Evolutionary conservation across 2,797 vertebrate genomes (phyloP), one percentile per base, ranked within the genome.

Genomic region (Onychomys arenicola): DNA sequence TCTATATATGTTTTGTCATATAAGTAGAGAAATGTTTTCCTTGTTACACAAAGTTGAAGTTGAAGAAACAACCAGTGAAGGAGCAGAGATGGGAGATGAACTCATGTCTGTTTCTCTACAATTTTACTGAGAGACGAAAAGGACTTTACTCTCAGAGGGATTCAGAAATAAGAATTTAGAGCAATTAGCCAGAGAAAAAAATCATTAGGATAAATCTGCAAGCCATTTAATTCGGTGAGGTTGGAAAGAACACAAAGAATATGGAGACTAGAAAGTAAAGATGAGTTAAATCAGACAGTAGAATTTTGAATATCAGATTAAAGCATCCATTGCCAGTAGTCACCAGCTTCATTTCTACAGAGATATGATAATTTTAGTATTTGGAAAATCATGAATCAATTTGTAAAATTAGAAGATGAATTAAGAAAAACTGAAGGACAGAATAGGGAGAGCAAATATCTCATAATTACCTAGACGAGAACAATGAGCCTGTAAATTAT

Each of bases 291-390:
- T 10, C 32, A 91, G 83, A 82, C 3, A 88, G 17, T 40, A 87
- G 17, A 80, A 95, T 85, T 90, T 43, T 94, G 55, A 96, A n/a
- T 89, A 76, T 59, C 40, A 95, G 9, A 89, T 43, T 49, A 91
- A 96, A 94, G 14, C 6, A 43, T 83, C 40, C 81, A 11, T 61
- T 90, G 37, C 29, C 67, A 88, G 34, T 49, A 89, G 46, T 23
- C 27, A 82, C 12, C 37, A 69, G 80, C 21, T 92, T 86, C 83
- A 92, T 63, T 96, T 92, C 94, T 92, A 77, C 52, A 89, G 92
- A 94, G n/a, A 40, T 34, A n/a, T 61, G 43, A 95, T 77, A 85
- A 65, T 9, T 71, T 49, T 9, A 65, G 5, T 89, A 61, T 78
- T 93, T 89, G 82, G 85, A 76, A 78, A 83, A 32, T 43, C 37